These are phyloP conservation scores for Pteropus alecto DNA, from an alignment of 2,113 vertebrate species.

Conservation along the genomic window DNA sequence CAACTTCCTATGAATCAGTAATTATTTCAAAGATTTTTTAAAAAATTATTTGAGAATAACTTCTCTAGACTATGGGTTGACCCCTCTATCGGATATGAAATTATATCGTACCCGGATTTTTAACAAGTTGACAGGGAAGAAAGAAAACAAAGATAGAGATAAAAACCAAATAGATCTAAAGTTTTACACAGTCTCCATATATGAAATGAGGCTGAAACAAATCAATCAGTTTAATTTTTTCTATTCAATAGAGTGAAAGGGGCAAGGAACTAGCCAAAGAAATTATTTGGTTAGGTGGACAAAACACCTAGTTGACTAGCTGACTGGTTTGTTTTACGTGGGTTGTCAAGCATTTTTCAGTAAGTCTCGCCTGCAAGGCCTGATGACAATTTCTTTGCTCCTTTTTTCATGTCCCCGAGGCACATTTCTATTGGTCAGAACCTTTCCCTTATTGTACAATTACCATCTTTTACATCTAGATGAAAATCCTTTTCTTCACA, in stretches of 20 bases:
- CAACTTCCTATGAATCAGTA: not conserved
- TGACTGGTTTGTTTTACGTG: not conserved
- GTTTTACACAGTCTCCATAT: not conserved
- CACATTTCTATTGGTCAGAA: slow-evolving; percentile 26
- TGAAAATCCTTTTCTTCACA: slow-evolving; percentile 67
- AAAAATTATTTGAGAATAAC: not conserved
- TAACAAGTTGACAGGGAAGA: not conserved
- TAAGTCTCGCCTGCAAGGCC: not conserved
- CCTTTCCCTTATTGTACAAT: slow-evolving; percentile 34
- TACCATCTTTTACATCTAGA: slow-evolving; percentile 63
- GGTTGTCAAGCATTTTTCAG: not conserved
- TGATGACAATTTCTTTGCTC: not conserved
- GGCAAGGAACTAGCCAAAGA: not conserved
- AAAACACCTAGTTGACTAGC: not conserved
- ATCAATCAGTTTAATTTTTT: slow-evolving; percentile 24
- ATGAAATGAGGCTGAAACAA: slow-evolving; percentile 38
- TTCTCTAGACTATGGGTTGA: not conserved
- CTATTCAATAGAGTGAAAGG: not conserved
- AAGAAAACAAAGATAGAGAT: not conserved
- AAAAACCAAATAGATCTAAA: not conserved
- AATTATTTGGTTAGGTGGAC: not conserved
- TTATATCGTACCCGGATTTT: not conserved
- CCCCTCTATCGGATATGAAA: not conserved
- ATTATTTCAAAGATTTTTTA: not conserved
- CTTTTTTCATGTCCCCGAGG: not conserved